These are phyloP conservation scores for Benitochromis conjunctus DNA, from an alignment of 2,113 vertebrate genomes.

Conservation along the genomic window DNA sequence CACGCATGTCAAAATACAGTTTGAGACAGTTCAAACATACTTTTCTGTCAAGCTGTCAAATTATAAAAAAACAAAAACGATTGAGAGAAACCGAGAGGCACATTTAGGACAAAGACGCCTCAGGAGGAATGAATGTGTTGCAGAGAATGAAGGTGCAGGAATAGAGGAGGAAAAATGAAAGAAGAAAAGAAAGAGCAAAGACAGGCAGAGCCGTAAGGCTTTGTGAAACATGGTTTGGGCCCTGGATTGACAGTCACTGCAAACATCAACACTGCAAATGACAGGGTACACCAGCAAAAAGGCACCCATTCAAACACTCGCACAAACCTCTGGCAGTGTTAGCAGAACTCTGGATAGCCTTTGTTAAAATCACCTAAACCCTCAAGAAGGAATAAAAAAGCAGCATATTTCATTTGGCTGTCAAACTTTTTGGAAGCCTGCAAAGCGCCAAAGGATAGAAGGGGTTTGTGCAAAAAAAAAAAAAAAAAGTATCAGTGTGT, in stretches of 20 bases:
- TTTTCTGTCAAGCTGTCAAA: slow-evolving; percentile 49
- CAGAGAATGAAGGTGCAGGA: background rate
- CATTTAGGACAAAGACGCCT: slow-evolving; percentile 47
- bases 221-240: background rate
- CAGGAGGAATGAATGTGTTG: slow-evolving; percentile 6
- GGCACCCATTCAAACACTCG: background rate
- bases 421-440: background rate
- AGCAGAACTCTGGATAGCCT: background rate
- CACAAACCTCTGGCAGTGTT: background rate
- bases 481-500: background rate
- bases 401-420: background rate
- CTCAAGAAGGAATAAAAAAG: background rate
- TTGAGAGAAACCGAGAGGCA: slow-evolving; percentile 23
- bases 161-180: background rate
- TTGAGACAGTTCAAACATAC: slow-evolving; percentile 34
- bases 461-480: background rate
- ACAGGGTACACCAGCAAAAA: background rate
- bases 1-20: slow-evolving; percentile 25
- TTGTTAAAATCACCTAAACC: background rate
- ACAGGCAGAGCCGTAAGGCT: background rate
- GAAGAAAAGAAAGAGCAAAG: background rate
- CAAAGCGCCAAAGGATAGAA: background rate
- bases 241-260: slow-evolving; percentile 25
- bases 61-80: background rate
- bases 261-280: slow-evolving; percentile 19